phyloP scores from a whole-genome alignment of 2,888 invertebrate genomes.

The Pristionchus maxplancki region DNA sequence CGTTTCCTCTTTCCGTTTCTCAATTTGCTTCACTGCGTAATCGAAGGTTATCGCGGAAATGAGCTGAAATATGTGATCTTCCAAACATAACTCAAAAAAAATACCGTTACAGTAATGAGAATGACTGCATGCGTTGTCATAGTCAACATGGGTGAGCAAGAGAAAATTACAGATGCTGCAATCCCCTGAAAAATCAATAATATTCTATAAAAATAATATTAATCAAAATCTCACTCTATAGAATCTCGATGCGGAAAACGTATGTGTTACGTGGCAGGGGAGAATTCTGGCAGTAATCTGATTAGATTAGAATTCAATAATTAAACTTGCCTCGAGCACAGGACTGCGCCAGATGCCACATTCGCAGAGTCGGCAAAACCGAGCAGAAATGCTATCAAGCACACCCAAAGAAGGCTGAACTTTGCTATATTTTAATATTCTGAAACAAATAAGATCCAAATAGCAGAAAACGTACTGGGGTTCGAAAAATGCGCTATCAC shows the following conservation, averaged over 20 bases:
- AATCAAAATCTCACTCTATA: not conserved
- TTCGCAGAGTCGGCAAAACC: not conserved
- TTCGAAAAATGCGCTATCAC: constrained; percentile 16
- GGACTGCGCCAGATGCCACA: not conserved
- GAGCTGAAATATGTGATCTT: not conserved
- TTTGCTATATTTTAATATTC: too few relatives aligned
- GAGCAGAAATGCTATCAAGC: not conserved
- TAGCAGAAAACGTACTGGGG: not conserved
- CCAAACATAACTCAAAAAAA: not conserved
- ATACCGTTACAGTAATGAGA: not conserved
- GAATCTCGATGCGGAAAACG: constrained; percentile 12
- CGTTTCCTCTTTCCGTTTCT: not conserved
- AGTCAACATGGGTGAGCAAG: not conserved
- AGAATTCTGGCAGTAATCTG: not conserved
- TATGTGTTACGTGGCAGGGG: not conserved
- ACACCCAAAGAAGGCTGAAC: constrained; percentile 1
- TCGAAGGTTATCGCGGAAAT: not conserved
- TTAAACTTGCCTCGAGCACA: not conserved
- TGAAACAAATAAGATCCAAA: not conserved
- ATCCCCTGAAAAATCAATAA: not conserved
- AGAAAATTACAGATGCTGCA: not conserved
- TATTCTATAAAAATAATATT: too few relatives aligned
- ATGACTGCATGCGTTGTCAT: not conserved
- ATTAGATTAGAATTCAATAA: not conserved
- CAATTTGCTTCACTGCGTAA: not conserved